A percentile compares a stretch with the other conserved stretches of the same genome.
These are phyloP conservation scores for Larimichthys polyactis DNA, from an alignment of 2,113 vertebrate species.

Conservation along the genomic window DNA sequence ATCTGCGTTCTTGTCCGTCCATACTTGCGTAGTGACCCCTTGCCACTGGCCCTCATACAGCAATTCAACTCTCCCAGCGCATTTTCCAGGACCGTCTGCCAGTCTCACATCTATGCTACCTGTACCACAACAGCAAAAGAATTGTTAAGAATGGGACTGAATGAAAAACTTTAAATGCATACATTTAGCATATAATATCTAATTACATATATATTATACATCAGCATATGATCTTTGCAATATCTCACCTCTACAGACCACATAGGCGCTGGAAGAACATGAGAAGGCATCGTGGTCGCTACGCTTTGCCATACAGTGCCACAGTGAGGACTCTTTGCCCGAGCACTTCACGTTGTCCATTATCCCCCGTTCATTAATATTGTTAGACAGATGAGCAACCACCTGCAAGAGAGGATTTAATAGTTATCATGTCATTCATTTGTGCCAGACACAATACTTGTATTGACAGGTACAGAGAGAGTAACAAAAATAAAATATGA, in stretches of 20 bases:
- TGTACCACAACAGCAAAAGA: constrained; percentile 27
- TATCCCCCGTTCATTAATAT: accelerated
- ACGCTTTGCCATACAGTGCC: constrained; percentile 65
- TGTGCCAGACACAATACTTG: background rate
- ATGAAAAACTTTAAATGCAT: background rate
- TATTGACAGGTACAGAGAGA: too few relatives aligned
- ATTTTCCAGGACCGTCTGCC: constrained; percentile 53
- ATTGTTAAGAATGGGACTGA: background rate
- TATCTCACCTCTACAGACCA: constrained; percentile 72
- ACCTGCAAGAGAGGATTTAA: constrained; percentile 14
- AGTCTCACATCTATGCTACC: constrained; percentile 25
- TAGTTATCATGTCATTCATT: background rate
- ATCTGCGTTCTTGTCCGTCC: accelerated
- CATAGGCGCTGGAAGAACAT: accelerated
- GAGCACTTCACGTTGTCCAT: constrained; percentile 56
- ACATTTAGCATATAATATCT: too few relatives aligned
- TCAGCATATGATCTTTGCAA: background rate
- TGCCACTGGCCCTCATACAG: constrained; percentile 16
- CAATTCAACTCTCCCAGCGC: constrained; percentile 74
- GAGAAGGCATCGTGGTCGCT: accelerated
- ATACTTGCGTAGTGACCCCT: accelerated
- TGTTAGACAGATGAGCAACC: too few relatives aligned
- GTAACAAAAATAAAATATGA: background rate
- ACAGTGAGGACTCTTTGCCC: constrained; percentile 58
- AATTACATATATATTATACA: too few relatives aligned